Evolutionary conservation across 1,140 invertebrate genomes (phyloP), one percentile per base, ranked within the genome.

Genomic region (Venturia canescens): DNA sequence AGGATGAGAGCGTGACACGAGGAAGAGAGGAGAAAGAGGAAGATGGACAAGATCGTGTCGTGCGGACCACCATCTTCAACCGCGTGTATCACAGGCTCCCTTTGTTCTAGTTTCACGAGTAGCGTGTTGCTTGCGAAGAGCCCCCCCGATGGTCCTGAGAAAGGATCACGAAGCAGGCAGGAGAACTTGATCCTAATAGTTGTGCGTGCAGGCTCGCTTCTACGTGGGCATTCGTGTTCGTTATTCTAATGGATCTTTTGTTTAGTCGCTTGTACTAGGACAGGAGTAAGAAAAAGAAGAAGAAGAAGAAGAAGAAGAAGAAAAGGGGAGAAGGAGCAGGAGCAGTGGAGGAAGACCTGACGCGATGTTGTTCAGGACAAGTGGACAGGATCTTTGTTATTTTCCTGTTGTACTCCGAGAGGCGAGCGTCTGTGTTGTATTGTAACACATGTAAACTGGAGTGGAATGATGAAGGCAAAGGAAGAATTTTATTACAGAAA

Each of bases 171-270:
- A 23, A 72, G 70, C 70, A 44, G 13, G 3, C 38, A 44, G 38
- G 13, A 44, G 38, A 44, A 44, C 38, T 72, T 27, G 71, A 74
- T 74, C 44, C 31, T 74, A 72, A 57, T 57, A 57, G 53, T 23
- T 23, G 53, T n/a, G 34, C 71, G 11, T n/a, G 71, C 21, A 44
- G 13, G 71, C 16, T 48, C 23, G 44, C 57, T 15, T 48, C 27
- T 26, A 13, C 26, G 21, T 38, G n/a, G n/a, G 48, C 26, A 53
- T 53, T 53, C 31, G 31, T 26, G 75, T 78, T 78, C 75, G 67
- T 78, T 78, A 78, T 78, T 67, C 75, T 78, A 66, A 78, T 78
- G 57, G 57, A 78, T 16, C 29, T 78, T 78, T 78, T 78, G 57
- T 78, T 66, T 44, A 16, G 31, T 75, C n/a, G n/a, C 23, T 75